Evolutionary conservation across 2,888 invertebrate genomes (phyloP).

Genomic region (Leucoma salicis): DNA sequence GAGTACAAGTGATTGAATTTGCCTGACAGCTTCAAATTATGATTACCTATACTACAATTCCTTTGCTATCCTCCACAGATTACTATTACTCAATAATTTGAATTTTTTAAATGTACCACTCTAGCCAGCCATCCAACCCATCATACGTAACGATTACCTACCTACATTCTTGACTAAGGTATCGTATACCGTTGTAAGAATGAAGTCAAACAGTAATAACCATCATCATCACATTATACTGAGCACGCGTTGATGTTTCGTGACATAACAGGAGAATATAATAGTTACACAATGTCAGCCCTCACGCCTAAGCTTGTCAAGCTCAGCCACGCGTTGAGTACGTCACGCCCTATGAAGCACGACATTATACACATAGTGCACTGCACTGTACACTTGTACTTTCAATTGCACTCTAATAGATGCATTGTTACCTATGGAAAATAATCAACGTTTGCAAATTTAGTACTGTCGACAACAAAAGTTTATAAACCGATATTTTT

Average conservation of each 20-base stretch:
- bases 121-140: too few species aligned
- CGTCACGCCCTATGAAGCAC: constrained; percentile 38
- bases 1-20: too few species aligned
- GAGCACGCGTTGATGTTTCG: neutral
- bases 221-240: neutral
- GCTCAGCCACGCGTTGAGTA: constrained; percentile 16
- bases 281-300: constrained; percentile 21
- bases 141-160: too few species aligned
- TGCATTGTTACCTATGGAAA: neutral
- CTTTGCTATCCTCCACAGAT: too few species aligned
- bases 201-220: neutral
- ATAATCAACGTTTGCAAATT: neutral
- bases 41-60: too few species aligned
- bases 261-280: constrained; percentile 5
- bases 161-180: too few species aligned
- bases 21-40: too few species aligned
- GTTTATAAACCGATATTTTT: too few species aligned
- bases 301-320: constrained; percentile 17
- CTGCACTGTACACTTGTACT: constrained; percentile 39
- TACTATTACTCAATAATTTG: too few species aligned
- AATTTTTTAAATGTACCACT: too few species aligned
- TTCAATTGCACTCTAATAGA: constrained; percentile 40
- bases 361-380: constrained; percentile 25
- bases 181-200: too few species aligned
- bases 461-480: neutral